Conservation (phyloP, 92 coral and sea anemone species). For the Parazoanthus darwini region DNA sequence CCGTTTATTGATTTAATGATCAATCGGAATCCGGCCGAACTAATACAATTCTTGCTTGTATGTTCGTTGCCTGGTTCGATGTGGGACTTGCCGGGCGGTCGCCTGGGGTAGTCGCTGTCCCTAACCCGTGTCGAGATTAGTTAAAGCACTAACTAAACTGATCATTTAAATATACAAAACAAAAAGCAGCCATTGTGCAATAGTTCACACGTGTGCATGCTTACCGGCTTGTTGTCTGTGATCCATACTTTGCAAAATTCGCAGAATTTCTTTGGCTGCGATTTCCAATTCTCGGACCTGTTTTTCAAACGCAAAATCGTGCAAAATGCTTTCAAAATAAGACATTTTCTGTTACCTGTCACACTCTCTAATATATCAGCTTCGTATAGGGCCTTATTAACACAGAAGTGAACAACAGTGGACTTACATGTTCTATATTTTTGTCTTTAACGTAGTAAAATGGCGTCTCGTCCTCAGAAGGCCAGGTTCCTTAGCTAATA, state of each 20-base stretch:
- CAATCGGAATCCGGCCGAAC: too few species aligned
- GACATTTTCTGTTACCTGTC: neutral
- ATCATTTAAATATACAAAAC: too few species aligned
- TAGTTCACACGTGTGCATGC: neutral
- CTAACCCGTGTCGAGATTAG: too few species aligned
- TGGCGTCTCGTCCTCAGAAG: constrained; percentile 3
- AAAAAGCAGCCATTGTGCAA: neutral
- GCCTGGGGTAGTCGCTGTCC: too few species aligned
- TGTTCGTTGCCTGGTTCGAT: too few species aligned
- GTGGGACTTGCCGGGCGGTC: too few species aligned
- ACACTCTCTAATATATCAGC: neutral
- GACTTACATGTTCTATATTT: neutral
- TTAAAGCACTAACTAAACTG: too few species aligned
- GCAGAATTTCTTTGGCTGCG: constrained; percentile 93
- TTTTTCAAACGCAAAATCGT: neutral
- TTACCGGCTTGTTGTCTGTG: constrained; percentile 95
- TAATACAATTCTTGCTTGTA: too few species aligned
- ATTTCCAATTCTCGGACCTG: constrained; percentile 97
- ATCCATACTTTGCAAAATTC: constrained; percentile 99
- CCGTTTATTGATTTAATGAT: too few species aligned
- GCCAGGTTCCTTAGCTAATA: constrained; percentile 7
- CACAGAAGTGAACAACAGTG: neutral
- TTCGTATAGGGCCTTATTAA: neutral
- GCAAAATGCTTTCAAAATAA: neutral
- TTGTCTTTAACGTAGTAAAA: neutral